These are phyloP conservation scores for Myocastor coypus DNA, from an alignment of 2,113 vertebrate species.

Conservation along the genomic window DNA sequence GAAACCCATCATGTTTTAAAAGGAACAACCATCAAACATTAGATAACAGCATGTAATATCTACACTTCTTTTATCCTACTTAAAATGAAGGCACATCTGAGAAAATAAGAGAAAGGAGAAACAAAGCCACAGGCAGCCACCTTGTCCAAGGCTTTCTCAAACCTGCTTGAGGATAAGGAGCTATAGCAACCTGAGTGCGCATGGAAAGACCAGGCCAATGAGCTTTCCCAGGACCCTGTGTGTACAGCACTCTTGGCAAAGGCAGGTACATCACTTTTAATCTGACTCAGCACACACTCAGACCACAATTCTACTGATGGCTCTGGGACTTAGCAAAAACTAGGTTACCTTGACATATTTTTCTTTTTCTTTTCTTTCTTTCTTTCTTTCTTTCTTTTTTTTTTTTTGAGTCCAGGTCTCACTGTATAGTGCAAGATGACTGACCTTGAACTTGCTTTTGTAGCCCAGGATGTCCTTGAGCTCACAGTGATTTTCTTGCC, in stretches of 20 bases:
- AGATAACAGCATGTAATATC: not conserved
- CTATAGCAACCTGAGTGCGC: fast-evolving
- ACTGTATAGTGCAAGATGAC: not conserved
- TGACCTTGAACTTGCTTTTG: not conserved
- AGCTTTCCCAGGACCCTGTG: not conserved
- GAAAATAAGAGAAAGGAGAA: not conserved
- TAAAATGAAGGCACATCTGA: not conserved
- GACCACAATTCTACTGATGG: not conserved
- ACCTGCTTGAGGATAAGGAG: not conserved
- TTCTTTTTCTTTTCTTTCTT: too few species aligned
- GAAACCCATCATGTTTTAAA: not conserved
- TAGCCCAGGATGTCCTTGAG: not conserved
- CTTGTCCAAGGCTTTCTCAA: not conserved
- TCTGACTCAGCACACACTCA: not conserved
- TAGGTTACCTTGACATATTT: slow-evolving; percentile 36
- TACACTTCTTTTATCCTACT: not conserved
- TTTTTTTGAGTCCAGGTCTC: not conserved
- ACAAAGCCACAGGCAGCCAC: not conserved
- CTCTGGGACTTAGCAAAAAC: slow-evolving; percentile 31
- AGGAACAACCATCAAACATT: not conserved
- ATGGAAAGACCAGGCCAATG: not conserved
- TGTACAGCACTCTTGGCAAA: not conserved
- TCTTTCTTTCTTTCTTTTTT: too few species aligned
- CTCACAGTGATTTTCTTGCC: not conserved
- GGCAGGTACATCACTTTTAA: not conserved